These are phyloP conservation scores for Homarus gammarus DNA, from an alignment of 2,888 invertebrate species.

Conservation along the genomic window DNA sequence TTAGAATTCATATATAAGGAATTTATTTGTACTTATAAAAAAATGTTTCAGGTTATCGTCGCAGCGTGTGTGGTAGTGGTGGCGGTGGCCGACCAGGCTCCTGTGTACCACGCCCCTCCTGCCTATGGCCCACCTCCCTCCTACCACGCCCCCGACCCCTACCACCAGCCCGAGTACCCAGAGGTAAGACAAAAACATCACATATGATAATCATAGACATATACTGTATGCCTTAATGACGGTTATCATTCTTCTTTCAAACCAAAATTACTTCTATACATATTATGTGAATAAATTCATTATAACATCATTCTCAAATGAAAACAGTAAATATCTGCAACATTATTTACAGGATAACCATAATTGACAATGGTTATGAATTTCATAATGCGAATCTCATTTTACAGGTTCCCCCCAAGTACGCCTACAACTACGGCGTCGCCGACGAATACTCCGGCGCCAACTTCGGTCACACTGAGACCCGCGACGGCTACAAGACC, in stretches of 20 bases:
- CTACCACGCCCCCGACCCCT: background rate
- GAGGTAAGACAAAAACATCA: background rate
- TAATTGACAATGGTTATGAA: too few relatives aligned
- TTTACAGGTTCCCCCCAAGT: constrained; percentile 52
- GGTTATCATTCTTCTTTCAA: too few relatives aligned
- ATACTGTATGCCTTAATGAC: too few relatives aligned
- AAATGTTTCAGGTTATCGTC: background rate
- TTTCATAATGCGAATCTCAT: too few relatives aligned
- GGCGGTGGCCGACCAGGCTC: constrained; percentile 6
- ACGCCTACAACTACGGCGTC: constrained; percentile 67
- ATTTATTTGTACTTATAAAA: too few relatives aligned
- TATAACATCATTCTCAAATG: too few relatives aligned
- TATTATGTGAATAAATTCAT: too few relatives aligned
- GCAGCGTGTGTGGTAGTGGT: background rate
- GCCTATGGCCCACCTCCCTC: background rate
- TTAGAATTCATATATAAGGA: too few relatives aligned
- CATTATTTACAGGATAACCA: too few relatives aligned
- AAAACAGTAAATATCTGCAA: too few relatives aligned
- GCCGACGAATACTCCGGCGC: constrained; percentile 65
- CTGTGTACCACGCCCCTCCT: background rate
- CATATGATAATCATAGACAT: background rate
- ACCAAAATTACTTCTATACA: too few relatives aligned
- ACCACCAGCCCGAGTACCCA: background rate
- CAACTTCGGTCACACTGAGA: constrained; percentile 54
- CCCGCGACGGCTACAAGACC: constrained; percentile 70